Base-by-base conservation (phyloP, 2,797 vertebrate genomes). In the Pachyuromys duprasi region DNA sequence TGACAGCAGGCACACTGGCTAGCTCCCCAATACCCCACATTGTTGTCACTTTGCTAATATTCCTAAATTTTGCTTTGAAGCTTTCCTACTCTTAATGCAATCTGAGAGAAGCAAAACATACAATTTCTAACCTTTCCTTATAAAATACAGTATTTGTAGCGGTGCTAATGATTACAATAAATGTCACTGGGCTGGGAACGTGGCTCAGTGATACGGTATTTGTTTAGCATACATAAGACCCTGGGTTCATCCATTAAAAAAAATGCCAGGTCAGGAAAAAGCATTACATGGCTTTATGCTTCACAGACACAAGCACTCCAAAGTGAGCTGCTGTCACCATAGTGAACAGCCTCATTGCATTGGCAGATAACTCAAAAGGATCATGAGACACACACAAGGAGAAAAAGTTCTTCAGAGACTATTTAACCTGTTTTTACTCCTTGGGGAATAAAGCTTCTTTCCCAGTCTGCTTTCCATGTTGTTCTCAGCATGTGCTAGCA, bases 251-350 rank as follows among this genome's bases (percentile, higher is more conserved):
- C 39, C 31, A 63, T 42, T 45, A 74, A 60, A 33, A 39, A 63
- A 88, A 93, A 95, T 78, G 55, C 39, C 53, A 76, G n/a, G 15
- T 91, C 62, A 89, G 76, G 45, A 92, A 90, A 96, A 97, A 97
- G 95, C 55, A 90, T 74, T 84, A 91, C 72, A 95, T 70, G 74
- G 74, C 45, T 69, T 78, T 76, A 57, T 55, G 75, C 60, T 93
- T 95, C 33, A 28, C 2, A 90, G 63, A 94, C 39, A 96, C 31
- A 93, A 92, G 26, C 6, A 36, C 86, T 95, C 80, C 60, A 74
- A 96, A 65, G 53, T 91, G 90, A 96, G 86, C 70, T 94, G 82
- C 67, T 95, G 13, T 91, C 94, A 93, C 86, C 75, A 91, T 33
- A 92, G 74, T 80, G 86, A 94, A 91, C 15, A 62, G 53, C 36